Conservation (phyloP, 2,113 vertebrate species). For the Mastomys coucha region DNA sequence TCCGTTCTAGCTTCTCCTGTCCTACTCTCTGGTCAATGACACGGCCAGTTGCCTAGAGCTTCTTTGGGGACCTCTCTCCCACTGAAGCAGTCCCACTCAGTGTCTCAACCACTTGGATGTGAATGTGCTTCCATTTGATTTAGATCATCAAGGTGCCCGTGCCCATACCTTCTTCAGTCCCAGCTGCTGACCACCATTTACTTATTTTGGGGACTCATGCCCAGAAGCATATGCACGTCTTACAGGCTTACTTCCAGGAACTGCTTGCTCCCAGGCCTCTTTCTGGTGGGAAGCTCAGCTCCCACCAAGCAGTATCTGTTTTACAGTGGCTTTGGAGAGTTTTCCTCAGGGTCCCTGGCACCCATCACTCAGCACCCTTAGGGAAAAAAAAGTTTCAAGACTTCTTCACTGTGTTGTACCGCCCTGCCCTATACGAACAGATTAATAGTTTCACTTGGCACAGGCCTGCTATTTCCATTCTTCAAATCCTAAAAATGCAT, state of each 20-base stretch:
- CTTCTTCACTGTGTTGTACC: neutral
- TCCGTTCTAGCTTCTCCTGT: neutral
- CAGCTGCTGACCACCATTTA: neutral
- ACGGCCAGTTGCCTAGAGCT: neutral
- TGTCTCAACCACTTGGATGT: neutral
- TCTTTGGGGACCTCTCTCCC: neutral
- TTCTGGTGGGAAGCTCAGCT: conserved; percentile 5
- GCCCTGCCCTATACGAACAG: conserved; percentile 7
- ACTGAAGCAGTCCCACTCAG: neutral
- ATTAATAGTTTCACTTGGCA: conserved; percentile 68
- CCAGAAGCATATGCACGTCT: neutral
- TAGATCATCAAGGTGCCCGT: neutral
- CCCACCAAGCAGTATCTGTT: neutral
- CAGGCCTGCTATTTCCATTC: conserved; percentile 62
- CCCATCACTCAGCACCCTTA: neutral
- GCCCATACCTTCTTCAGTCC: neutral
- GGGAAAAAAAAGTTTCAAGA: conserved; percentile 16
- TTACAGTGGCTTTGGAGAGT: conserved; percentile 12
- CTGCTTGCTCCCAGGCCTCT: neutral
- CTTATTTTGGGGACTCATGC: conserved; percentile 3
- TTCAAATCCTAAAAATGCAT: conserved; percentile 71
- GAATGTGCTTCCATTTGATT: neutral
- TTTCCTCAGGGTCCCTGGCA: neutral
- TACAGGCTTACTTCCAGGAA: neutral
- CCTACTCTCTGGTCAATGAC: neutral